Base-by-base conservation (phyloP, 2,888 invertebrate species). In the Auanema freiburgensis region DNA sequence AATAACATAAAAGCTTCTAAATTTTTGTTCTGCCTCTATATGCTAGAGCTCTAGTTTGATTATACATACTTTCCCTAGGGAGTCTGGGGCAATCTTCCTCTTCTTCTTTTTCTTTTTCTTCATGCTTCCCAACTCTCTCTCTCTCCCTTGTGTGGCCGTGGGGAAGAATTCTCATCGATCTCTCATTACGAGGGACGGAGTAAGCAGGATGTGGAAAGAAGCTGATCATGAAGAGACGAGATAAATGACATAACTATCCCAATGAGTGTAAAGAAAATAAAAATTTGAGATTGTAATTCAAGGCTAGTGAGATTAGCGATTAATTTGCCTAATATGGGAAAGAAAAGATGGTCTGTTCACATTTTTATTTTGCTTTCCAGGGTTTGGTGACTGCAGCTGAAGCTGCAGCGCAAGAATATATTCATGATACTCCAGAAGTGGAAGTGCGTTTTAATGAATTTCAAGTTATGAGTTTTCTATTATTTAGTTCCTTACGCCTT, bases 71-170 rank as follows among this genome's bases (percentile, higher is more conserved):
- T 33, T 33, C 33, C 33, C 33, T 33, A 33, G 33, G 33, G 33
- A 33, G 33, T 33, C 33, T 33, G 33, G 33, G 33, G 33, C 33
- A 33, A 33, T 24, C 57, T 57, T 52, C 58, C 44, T 43, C 57
- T 57, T 42, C 59, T 60, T 42, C 58, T 55, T 44, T 51, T 46
- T 57, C 44, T 58, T 56, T 59, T 14, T 50, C 59, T 58, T 43
- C 59, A 63, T 66, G 63, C 60, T 60, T 66, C 63, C 57, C 66
- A 52, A 58, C 64, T 62, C 56, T 64, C 61, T 67, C 61, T 42
- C 59, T 59, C 60, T 60, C 64, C 59, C 64, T 65, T 64, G 60
- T 63, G 57, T 60, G 59, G 51, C 57, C 63, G 44, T 58, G 58
- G 55, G 58, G 57, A 57, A 65, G 58, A 58, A 56, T 57, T 57